phyloP scores from a whole-genome alignment of 2,797 vertebrate genomes.

The Oreochromis grahami region DNA sequence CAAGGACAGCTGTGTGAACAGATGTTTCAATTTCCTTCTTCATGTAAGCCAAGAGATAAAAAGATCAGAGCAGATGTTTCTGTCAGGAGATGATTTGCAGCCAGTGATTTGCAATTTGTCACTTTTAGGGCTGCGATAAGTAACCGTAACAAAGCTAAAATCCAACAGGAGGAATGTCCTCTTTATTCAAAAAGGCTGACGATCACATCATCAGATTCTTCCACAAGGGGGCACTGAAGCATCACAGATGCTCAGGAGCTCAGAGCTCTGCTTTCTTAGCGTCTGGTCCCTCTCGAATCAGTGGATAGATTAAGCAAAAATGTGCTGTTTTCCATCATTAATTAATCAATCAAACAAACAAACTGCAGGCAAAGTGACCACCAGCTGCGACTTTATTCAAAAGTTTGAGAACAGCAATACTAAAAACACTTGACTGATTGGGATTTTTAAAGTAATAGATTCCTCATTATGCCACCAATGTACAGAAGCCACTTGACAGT shows the following conservation, averaged over 20 bases:
- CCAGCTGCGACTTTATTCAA: slow-evolving; percentile 81
- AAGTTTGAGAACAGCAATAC: slow-evolving; percentile 76
- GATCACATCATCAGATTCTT: not conserved
- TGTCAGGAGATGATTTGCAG: not conserved
- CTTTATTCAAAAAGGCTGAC: not conserved
- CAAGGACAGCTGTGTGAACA: slow-evolving; percentile 30
- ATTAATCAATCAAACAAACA: slow-evolving; percentile 38
- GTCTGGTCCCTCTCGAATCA: not conserved
- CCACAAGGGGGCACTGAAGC: slow-evolving; percentile 53
- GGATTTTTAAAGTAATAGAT: slow-evolving; percentile 60
- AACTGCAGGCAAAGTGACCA: slow-evolving; percentile 59
- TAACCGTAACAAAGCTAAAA: not conserved
- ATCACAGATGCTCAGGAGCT: not conserved
- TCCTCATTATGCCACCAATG: slow-evolving; percentile 71
- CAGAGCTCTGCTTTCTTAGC: not conserved
- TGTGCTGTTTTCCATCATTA: not conserved
- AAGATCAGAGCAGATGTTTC: slow-evolving; percentile 17
- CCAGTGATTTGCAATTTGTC: not conserved
- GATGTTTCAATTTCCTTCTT: slow-evolving; percentile 17
- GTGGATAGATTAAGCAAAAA: not conserved
- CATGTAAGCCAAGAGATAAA: slow-evolving; percentile 11
- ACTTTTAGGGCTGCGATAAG: not conserved
- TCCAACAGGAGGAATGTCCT: not conserved
- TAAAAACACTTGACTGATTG: slow-evolving; percentile 70
- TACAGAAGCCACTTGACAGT: slow-evolving; percentile 80